Evolutionary conservation across 2,797 vertebrate species (phyloP), one percentile per base, ranked within the genome.

Genomic region (Fistularia commersonii): DNA sequence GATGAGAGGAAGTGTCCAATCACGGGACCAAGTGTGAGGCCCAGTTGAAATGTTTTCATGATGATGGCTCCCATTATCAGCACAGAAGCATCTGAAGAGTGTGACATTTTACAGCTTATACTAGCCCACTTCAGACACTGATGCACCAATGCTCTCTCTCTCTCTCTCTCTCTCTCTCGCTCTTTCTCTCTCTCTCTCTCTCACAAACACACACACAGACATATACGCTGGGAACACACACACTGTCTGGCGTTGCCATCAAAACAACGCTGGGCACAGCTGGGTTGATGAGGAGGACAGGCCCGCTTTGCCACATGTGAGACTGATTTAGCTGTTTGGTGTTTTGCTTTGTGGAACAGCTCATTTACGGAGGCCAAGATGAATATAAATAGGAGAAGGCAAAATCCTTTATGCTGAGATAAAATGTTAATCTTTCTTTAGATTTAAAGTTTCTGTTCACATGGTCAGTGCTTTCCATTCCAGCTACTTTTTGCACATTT

Each of bases 61-160:
- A 87, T 80, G 81, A 79, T 80, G 65, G 76, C 72, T 66, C 80
- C 79, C 80, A 87, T 90, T 88, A 87, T 85, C 82, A 81, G 82
- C 80, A 84, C 81, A 77, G 80, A 79, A 76, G 74, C 78, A 83
- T 85, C 74, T 81, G 81, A 86, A 81, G 81, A 79, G 84, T 86
- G 83, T 86, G 80, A 76, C 79, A 81, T 89, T 89, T 88, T 84
- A 81, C 77, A 85, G 80, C 77, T 88, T 86, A 85, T 77, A 76
- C 74, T 74, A 79, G 83, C 74, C 76, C 83, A 85, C 84, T 88
- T 87, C 83, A 89, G 79, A 87, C 74, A 59, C 53, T 32, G n/a
- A n/a, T n/a, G n/a, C n/a, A n/a, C 34, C 34, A 35, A 6, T 8
- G 6, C 34, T 35, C 34, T 35, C 34, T 35, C 34, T 35, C 34